These are phyloP conservation scores for Pollimyrus isidori DNA, from an alignment of 2,113 vertebrate species.

Conservation along the genomic window DNA sequence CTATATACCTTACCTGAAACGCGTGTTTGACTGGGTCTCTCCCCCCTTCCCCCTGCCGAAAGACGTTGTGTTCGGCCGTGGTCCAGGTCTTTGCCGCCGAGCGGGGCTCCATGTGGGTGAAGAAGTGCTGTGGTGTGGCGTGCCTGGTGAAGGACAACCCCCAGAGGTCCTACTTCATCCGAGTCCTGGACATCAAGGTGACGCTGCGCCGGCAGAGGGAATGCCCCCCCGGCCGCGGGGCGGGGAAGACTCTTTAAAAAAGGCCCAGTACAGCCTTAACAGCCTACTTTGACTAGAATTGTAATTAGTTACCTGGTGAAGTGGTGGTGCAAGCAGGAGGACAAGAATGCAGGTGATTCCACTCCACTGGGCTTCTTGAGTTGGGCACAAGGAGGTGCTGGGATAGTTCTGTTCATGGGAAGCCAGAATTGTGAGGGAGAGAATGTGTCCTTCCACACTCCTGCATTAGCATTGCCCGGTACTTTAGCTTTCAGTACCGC, in stretches of 20 bases:
- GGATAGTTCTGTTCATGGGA: not conserved
- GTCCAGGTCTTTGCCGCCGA: slow-evolving; percentile 89
- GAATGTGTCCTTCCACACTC: not conserved
- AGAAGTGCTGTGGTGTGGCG: slow-evolving; percentile 91
- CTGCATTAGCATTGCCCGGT: not conserved
- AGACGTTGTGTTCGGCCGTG: slow-evolving; percentile 90
- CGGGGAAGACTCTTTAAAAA: not conserved
- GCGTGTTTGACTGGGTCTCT: not conserved
- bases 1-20: not conserved
- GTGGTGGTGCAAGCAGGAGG: not conserved
- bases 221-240: not conserved
- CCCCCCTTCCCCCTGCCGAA: not conserved
- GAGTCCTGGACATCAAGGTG: slow-evolving; percentile 77
- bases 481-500: not conserved
- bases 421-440: not conserved
- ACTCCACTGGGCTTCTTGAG: not conserved
- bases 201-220: not conserved
- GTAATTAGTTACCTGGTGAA: not conserved
- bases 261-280: not conserved
- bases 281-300: not conserved
- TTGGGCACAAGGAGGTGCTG: not conserved
- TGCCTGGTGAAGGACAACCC: slow-evolving; percentile 98
- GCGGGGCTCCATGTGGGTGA: slow-evolving; percentile 78
- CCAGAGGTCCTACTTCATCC: slow-evolving; percentile 95
- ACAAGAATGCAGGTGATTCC: not conserved